Evolutionary conservation across 2,888 invertebrate genomes (phyloP).

Genomic region (Didymodactylos carnosus): DNA sequence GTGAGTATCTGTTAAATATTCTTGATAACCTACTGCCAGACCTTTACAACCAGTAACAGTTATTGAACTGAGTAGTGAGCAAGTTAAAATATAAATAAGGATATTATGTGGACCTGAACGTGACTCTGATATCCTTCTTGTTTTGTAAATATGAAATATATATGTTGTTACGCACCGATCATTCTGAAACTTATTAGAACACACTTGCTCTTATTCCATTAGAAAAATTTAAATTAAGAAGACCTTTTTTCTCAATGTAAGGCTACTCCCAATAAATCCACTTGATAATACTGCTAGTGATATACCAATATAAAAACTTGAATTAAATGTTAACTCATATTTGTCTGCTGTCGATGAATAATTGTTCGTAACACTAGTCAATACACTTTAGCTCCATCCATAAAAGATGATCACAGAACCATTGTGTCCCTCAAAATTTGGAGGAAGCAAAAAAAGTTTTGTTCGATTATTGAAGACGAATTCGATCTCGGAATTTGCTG

Average conservation of each 20-base stretch:
- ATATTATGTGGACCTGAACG: constrained; percentile 62
- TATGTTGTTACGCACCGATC: no score
- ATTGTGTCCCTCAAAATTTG: no score
- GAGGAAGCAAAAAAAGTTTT: no score
- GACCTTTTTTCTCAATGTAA: constrained; percentile 38
- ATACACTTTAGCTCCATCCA: no score
- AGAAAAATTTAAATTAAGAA: constrained; percentile 24
- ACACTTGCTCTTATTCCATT: background rate
- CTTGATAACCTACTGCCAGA: constrained; percentile 62
- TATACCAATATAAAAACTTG: constrained; percentile 24
- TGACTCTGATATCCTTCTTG: constrained; percentile 41
- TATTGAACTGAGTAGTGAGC: constrained; percentile 72
- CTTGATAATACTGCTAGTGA: constrained; percentile 36
- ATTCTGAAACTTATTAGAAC: no score
- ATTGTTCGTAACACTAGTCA: no score
- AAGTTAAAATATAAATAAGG: constrained; percentile 62
- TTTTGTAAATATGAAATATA: background rate
- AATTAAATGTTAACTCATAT: no score
- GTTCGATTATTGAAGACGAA: no score
- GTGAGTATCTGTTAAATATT: constrained; percentile 45
- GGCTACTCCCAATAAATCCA: constrained; percentile 38
- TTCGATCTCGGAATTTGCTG: no score
- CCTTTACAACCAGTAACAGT: constrained; percentile 88
- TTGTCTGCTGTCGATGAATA: no score
- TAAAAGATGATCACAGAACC: no score